Evolutionary conservation across 2,797 vertebrate genomes (phyloP), one percentile per base, ranked within the genome.

Genomic region (Kryptopterus vitreolus): DNA sequence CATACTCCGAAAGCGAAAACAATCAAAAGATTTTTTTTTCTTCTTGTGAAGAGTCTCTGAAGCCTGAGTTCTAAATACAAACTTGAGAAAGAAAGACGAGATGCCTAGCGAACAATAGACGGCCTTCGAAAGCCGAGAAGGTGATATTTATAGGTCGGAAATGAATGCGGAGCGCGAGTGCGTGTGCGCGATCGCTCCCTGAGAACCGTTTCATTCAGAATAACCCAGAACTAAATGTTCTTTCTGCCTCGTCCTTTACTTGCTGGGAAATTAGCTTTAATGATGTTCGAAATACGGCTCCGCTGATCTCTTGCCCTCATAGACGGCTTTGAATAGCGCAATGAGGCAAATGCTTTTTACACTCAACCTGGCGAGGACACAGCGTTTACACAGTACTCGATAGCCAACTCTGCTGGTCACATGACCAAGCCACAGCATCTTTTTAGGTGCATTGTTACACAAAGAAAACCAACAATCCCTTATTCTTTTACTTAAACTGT

Each of bases 151-250:
- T 81, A 62, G 53, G 43, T 46, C 4, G 5, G 38, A 53, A 24
- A 46, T 57, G 33, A 69, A 22, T n/a, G 33, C 18, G 26, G 66
- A 13, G 38, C 38, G 11, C 9, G 46, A 61, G 53, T 59, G 29
- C 8, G 13, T 2, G 26, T n/a, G 16, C 26, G 46, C 24, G 53
- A 35, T 38, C 26, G 50, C 38, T 74, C 10, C 52, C 70, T n/a
- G 15, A 33, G 24, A 43, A 50, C 8, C 20, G 55, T 70, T 76
- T 29, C 48, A 43, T 53, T 33, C 43, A 6, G 31, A 59, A 63
- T 29, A 52, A 81, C 63, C 48, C 68, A 82, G 75, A 77, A 82
- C 26, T 20, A 26, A 33, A 24, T 65, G 75, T 77, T 77, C 80
- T 82, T 33, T 50, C 65, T 70, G 31, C 65, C 7, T 43, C 4